phyloP scores from a whole-genome alignment of 2,888 invertebrate genomes.

The Scelioninae gen. 1 region DNA sequence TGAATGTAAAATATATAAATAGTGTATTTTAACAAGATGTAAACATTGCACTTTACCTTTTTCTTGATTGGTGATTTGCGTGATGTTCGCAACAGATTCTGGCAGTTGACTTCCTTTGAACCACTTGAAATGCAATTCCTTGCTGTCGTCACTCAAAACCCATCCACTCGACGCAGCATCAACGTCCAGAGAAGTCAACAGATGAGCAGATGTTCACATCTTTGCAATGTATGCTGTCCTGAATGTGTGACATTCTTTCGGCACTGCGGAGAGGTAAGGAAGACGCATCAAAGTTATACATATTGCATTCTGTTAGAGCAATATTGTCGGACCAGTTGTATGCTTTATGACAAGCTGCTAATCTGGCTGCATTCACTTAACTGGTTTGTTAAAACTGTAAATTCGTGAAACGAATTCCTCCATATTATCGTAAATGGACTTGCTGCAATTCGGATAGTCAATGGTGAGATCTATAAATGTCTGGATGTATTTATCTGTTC shows the following conservation, averaged over 20 bases:
- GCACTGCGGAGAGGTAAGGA: conserved; percentile 52
- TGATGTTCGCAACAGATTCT: too few species aligned
- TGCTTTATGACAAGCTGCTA: background rate
- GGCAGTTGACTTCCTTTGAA: conserved; percentile 27
- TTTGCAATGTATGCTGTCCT: conserved; percentile 61
- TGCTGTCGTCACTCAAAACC: background rate
- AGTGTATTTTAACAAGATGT: background rate
- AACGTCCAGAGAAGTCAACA: background rate
- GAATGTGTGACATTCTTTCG: conserved; percentile 67
- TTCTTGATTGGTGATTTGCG: background rate
- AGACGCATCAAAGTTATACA: conserved; percentile 57
- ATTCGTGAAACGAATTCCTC: conserved; percentile 26
- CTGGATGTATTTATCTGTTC: conserved; percentile 40
- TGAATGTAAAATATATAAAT: background rate
- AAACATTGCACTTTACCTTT: conserved; percentile 12
- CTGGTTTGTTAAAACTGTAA: background rate
- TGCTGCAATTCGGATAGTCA: conserved; percentile 7
- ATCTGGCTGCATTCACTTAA: conserved; percentile 12
- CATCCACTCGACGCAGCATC: conserved; percentile 15
- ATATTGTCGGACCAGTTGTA: background rate
- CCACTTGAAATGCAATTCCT: conserved; percentile 17
- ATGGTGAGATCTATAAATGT: conserved; percentile 33
- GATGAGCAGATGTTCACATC: conserved; percentile 20
- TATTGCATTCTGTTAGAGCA: conserved; percentile 8
- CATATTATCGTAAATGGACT: background rate